Base-by-base conservation (phyloP, 2,888 invertebrate species). In the Athalia cordata region DNA sequence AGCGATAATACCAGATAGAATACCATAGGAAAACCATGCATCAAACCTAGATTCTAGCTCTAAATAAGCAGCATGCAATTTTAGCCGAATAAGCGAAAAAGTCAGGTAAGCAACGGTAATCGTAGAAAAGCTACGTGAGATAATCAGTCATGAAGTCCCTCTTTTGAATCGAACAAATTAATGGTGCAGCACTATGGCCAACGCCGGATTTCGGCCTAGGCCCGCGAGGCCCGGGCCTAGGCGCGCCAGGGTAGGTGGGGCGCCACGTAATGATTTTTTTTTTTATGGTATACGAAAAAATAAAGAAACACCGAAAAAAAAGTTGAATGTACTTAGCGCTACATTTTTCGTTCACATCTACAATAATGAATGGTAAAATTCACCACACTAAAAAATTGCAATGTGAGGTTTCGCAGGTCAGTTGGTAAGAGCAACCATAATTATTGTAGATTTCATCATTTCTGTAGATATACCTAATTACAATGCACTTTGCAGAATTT, bases 141-240 rank as follows among this genome's bases (percentile, higher is more conserved):
- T n/a, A n/a, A n/a, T n/a, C n/a, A n/a, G n/a, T n/a, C n/a, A n/a
- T n/a, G n/a, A n/a, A n/a, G n/a, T n/a, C n/a, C n/a, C n/a, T n/a
- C n/a, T n/a, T n/a, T n/a, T n/a, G n/a, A n/a, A n/a, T n/a, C n/a
- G n/a, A n/a, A n/a, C n/a, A n/a, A n/a, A n/a, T n/a, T n/a, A n/a
- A n/a, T n/a, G n/a, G n/a, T n/a, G n/a, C n/a, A n/a, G n/a, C n/a
- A n/a, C n/a, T n/a, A n/a, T n/a, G n/a, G n/a, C n/a, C 67, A 67
- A 50, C 50, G 50, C 67, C 50, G 49, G 67, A 67, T 67, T 67
- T 67, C 67, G 50, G 49, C 50, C 50, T 67, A 67, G 67, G 67
- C 67, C 67, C 67, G 67, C 50, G 3, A 67, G 45, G 67, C 49
- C 67, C 67, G 67, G 67, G 65, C 65, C 47, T 65, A 65, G 65